A percentile compares a stretch with the other conserved stretches of the same genome.
Conservation (phyloP, 2,113 vertebrate genomes). For the Actenoides lindsayi region DNA sequence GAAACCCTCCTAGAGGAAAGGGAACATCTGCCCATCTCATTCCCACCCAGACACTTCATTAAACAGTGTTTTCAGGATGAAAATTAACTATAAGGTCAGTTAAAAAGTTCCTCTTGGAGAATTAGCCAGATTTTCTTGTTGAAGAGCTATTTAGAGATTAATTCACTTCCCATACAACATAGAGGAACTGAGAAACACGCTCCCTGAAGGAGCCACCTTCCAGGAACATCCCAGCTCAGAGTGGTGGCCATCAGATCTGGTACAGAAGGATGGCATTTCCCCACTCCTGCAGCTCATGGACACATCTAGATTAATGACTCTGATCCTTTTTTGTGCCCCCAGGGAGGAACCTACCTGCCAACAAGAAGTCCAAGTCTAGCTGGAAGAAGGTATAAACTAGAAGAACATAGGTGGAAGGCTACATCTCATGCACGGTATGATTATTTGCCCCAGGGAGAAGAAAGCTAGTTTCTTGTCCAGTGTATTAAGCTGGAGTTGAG, state of each 20-base stretch:
- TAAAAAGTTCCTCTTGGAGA: background rate
- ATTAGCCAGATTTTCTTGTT: background rate
- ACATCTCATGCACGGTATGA: background rate
- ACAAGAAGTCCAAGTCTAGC: background rate
- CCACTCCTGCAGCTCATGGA: fast-evolving
- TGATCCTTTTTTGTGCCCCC: background rate
- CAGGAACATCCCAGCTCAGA: background rate
- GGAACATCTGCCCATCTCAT: background rate
- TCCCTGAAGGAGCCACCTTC: background rate
- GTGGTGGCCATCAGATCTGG: background rate
- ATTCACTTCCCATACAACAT: background rate
- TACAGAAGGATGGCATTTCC: background rate
- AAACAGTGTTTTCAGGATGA: background rate
- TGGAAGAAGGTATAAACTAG: background rate
- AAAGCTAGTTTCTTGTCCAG: background rate
- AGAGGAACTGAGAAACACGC: background rate
- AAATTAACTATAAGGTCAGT: background rate
- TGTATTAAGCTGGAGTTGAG: background rate
- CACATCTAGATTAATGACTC: background rate
- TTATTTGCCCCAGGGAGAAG: background rate
- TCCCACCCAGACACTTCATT: background rate
- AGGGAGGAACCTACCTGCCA: background rate
- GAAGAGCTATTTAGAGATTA: background rate
- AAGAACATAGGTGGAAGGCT: background rate
- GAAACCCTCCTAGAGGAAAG: background rate